Conservation (phyloP, 2,888 invertebrate species). For the Thecocarcelia acutangulata region DNA sequence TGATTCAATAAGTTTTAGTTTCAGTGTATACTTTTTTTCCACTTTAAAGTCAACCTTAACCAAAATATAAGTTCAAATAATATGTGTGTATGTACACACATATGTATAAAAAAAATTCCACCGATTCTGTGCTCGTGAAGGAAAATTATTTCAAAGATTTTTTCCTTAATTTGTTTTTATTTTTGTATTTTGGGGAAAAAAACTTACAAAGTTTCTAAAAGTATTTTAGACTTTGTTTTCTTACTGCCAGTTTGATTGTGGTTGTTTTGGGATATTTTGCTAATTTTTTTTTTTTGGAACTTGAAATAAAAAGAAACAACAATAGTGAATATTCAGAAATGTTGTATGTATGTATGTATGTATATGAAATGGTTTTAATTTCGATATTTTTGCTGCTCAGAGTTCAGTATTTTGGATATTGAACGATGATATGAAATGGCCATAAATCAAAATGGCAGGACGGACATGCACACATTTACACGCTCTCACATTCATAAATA, state of each 20-base stretch:
- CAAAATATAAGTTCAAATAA: no score
- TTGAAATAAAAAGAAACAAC: constrained; percentile 16
- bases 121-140: not conserved
- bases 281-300: not conserved
- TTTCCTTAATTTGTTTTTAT: constrained; percentile 21
- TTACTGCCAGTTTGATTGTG: constrained; percentile 46
- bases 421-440: constrained; percentile 80
- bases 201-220: constrained; percentile 45
- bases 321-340: constrained; percentile 72
- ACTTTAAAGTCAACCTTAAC: no score
- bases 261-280: constrained; percentile 24
- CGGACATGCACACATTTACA: constrained; percentile 72
- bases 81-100: no score
- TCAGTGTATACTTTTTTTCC: no score
- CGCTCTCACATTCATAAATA: constrained; percentile 60
- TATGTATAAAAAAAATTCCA: no score
- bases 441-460: constrained; percentile 82
- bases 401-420: constrained; percentile 73
- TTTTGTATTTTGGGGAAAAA: constrained; percentile 15
- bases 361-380: constrained; percentile 72
- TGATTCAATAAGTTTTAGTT: no score
- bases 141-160: constrained; percentile 52
- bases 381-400: constrained; percentile 41
- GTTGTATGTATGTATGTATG: constrained; percentile 15
- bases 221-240: constrained; percentile 36